These are phyloP conservation scores for Heterodera filipjevi DNA, from an alignment of 2,888 invertebrate genomes.

Conservation along the genomic window DNA sequence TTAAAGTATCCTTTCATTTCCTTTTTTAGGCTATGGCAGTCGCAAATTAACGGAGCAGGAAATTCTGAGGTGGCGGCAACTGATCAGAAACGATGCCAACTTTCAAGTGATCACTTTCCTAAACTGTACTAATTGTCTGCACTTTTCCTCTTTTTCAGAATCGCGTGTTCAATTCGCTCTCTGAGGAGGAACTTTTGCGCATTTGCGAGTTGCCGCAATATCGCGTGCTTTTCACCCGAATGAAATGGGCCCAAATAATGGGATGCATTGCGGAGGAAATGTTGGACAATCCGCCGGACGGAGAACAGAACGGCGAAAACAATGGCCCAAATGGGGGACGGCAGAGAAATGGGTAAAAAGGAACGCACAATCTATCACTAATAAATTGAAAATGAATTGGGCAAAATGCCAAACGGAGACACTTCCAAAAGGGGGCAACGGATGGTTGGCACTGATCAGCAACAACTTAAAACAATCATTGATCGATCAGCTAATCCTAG, in stretches of 20 bases:
- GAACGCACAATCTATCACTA: too few species aligned
- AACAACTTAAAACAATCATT: too few species aligned
- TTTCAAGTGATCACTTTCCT: not conserved
- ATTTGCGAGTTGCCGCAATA: constrained; percentile 49
- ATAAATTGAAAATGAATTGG: too few species aligned
- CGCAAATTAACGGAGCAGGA: constrained; percentile 62
- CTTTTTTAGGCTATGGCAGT: constrained; percentile 47
- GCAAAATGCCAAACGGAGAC: too few species aligned
- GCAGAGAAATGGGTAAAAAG: not conserved
- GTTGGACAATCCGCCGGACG: not conserved
- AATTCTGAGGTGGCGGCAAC: constrained; percentile 48
- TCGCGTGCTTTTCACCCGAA: constrained; percentile 52
- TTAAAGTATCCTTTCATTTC: not conserved
- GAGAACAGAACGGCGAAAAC: not conserved
- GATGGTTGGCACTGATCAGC: too few species aligned
- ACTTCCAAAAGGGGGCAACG: too few species aligned
- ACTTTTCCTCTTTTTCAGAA: constrained; percentile 31
- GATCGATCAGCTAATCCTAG: too few species aligned
- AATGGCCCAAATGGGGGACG: not conserved
- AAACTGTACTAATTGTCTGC: not conserved
- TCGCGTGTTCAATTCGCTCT: constrained; percentile 35
- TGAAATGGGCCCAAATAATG: constrained; percentile 60
- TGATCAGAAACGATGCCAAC: constrained; percentile 41
- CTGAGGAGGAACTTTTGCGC: constrained; percentile 45
- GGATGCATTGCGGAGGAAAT: constrained; percentile 51